Evolutionary conservation across 1,140 invertebrate genomes (phyloP), one percentile per base, ranked within the genome.

Genomic region (Anastatus disparis): DNA sequence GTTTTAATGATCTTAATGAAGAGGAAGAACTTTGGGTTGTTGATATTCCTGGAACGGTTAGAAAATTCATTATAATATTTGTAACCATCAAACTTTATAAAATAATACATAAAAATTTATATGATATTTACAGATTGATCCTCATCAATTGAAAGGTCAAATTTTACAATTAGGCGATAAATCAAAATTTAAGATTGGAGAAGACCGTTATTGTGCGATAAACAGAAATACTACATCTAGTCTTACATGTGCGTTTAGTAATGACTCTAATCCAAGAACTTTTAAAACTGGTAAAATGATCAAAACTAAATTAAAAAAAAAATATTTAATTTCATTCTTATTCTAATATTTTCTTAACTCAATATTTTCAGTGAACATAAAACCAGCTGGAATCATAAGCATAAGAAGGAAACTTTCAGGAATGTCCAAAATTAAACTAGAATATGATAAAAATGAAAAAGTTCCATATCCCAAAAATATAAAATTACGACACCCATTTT

Each of bases 1-100:
- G 24, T 13, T 46, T 58, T 24, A 71, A 78, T 8, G 77, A 81
- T 26, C 2, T 81, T 10, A 71, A 66, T 4, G 76, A 79, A 22
- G 79, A 67, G 15, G 81, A 83, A 67, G 81, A 82, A 8, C 38
- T 82, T 3, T 82, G 79, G 79, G 53, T 83, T 9, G 74, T 83
- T 67, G 77, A 83, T 44, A 70, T 83, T 68, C 81, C 81, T 44
- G 72, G 35, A 65, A 79, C 76, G 9, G 78, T 82, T 52, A 76
- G 77, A 55, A 15, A 40, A 44, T 44, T 56, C 29, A 35, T 38
- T 53, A 12, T 40, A 8, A 22, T 4, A 63, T 29, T 27, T 15
- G 10, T 3, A 56, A 22, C 35, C 7, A 17, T 46, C 0, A 29
- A 48, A 31, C 27, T 42, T n/a, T n/a, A n/a, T n/a, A n/a, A n/a